A percentile compares a stretch with the other conserved stretches of the same genome.
Conservation (phyloP, 2,113 vertebrate genomes). For the Otis tarda region DNA sequence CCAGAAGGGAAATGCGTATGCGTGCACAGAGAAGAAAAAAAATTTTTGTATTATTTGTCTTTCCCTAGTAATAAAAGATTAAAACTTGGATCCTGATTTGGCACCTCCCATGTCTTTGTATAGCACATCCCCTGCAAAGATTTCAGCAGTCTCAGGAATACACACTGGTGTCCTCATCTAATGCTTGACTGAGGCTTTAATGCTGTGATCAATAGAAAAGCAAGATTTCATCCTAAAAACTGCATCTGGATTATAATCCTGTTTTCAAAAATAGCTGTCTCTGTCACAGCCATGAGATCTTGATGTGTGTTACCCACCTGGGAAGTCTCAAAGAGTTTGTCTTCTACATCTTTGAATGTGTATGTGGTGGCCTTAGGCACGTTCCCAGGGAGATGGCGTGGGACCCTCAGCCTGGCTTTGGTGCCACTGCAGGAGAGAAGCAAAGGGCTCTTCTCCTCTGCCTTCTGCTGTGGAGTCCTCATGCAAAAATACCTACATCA, state of each 20-base stretch:
- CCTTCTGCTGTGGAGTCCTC: not conserved
- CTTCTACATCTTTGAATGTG: rapidly evolving
- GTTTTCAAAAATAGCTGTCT: not conserved
- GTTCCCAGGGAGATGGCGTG: not conserved
- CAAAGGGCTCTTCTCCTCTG: not conserved
- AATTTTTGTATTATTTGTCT: not conserved
- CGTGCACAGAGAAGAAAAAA: not conserved
- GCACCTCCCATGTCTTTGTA: not conserved
- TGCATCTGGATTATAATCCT: not conserved
- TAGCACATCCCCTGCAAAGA: not conserved
- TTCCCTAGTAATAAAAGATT: not conserved
- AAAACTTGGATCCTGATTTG: not conserved
- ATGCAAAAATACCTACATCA: not conserved
- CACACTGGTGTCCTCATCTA: not conserved
- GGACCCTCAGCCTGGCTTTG: not conserved
- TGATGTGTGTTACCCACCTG: not conserved
- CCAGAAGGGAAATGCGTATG: not conserved
- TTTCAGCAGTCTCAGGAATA: not conserved
- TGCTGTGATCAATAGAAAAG: not conserved
- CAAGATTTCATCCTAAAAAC: not conserved
- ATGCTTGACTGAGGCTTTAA: not conserved
- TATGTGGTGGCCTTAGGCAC: rapidly evolving
- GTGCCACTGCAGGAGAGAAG: not conserved
- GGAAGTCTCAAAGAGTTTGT: not conserved
- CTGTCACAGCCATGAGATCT: not conserved